Conservation (phyloP, 1,140 invertebrate genomes). For the Lucilia sericata region DNA sequence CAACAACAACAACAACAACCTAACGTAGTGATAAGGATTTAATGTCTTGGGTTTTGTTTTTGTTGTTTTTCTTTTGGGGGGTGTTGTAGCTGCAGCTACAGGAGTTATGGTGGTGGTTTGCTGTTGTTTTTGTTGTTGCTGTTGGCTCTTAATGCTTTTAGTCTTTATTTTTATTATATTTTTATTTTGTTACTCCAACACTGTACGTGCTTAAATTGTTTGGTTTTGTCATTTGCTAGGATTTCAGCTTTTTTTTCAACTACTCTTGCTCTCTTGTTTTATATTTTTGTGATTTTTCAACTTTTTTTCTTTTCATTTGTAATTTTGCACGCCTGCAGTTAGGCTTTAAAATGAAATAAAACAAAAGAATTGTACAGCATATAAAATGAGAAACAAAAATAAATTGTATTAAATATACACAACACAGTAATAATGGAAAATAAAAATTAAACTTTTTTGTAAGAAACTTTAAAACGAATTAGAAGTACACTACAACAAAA, state of each 20-base stretch:
- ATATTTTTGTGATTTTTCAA: background rate
- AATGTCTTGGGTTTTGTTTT: slow-evolving; percentile 25
- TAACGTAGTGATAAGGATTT: slow-evolving; percentile 24
- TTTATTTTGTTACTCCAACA: slow-evolving; percentile 12
- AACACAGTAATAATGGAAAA: slow-evolving; percentile 1
- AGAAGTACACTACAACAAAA: background rate
- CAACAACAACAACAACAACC: slow-evolving; percentile 34
- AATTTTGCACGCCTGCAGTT: slow-evolving; percentile 23
- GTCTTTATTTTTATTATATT: slow-evolving; percentile 14
- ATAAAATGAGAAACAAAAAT: background rate
- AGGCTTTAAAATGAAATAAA: slow-evolving; percentile 26
- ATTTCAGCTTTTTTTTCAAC: slow-evolving; percentile 18
- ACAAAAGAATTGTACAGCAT: background rate
- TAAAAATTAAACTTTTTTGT: background rate
- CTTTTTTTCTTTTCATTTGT: slow-evolving; percentile 1
- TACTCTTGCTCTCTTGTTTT: background rate
- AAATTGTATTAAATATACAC: slow-evolving; percentile 18
- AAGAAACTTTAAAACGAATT: background rate
- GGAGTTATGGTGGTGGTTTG: background rate
- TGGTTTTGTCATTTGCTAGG: slow-evolving; percentile 22
- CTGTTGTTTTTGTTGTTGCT: background rate
- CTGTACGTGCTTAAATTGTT: slow-evolving; percentile 18
- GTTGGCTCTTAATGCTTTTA: slow-evolving; percentile 33
- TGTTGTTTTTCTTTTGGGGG: too few relatives aligned
- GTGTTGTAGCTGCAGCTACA: background rate